Evolutionary conservation across 2,113 vertebrate species (phyloP).

Genomic region (Ophthalmolycus amberensis): DNA sequence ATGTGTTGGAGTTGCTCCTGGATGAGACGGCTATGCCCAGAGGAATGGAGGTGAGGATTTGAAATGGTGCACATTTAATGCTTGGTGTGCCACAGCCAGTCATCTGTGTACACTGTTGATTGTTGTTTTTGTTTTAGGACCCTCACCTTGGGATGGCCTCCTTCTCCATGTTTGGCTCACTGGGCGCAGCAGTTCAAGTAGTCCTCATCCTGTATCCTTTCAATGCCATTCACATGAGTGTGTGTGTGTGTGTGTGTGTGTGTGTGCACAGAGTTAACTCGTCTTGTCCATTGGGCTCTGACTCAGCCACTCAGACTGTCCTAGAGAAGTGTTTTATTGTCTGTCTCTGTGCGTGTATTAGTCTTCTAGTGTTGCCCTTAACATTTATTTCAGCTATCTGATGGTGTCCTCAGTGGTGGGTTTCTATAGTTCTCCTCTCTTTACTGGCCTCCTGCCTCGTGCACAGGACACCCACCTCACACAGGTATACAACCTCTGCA

Average conservation of each 20-base stretch:
- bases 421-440: slow-evolving; percentile 95
- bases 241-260: not conserved
- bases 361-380: slow-evolving; percentile 59
- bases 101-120: not conserved
- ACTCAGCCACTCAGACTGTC: slow-evolving; percentile 1
- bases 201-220: slow-evolving; percentile 98
- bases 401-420: slow-evolving; percentile 96
- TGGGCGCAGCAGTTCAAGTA: slow-evolving; percentile 94
- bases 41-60: slow-evolving; percentile 90
- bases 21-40: slow-evolving; percentile 94
- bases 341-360: not conserved
- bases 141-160: slow-evolving; percentile 92
- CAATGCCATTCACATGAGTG: not conserved
- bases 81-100: not conserved
- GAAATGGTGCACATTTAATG: not conserved
- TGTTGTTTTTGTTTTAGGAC: slow-evolving; percentile 78
- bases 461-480: slow-evolving; percentile 92
- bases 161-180: slow-evolving; percentile 94
- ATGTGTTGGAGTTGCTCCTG: slow-evolving; percentile 93
- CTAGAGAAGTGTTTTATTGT: slow-evolving; percentile 9
- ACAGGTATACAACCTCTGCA: slow-evolving; percentile 83
- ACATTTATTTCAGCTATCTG: slow-evolving; percentile 86
- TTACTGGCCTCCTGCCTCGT: slow-evolving; percentile 88
- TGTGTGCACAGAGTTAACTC: not conserved
- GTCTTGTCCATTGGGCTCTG: not conserved